Percentiles rank a stretch among this genome's conserved stretches.
Conservation (phyloP, 2,113 vertebrate species). For the Origma solitaria region DNA sequence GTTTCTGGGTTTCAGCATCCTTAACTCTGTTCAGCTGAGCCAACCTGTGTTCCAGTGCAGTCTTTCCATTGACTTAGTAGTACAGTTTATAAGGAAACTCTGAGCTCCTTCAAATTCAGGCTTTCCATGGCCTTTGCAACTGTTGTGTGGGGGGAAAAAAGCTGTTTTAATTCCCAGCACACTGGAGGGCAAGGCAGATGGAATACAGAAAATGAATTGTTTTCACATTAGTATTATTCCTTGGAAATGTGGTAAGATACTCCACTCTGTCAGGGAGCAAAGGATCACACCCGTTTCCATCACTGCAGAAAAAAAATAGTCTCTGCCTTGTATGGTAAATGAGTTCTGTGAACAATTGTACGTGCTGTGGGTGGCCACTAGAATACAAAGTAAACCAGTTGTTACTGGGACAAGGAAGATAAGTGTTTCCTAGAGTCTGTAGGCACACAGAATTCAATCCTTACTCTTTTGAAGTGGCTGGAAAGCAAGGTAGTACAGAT, state of each 20-base stretch:
- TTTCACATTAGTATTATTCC: not conserved
- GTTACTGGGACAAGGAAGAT: not conserved
- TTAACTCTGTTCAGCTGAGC: not conserved
- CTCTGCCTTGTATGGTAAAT: not conserved
- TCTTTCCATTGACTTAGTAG: not conserved
- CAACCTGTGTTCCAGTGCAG: not conserved
- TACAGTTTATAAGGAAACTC: constrained; percentile 30
- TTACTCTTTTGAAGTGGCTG: not conserved
- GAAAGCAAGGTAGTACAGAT: not conserved
- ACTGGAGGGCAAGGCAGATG: not conserved
- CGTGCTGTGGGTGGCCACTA: not conserved
- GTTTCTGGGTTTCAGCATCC: not conserved
- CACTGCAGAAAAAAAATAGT: not conserved
- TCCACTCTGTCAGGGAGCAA: not conserved
- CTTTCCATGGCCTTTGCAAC: constrained; percentile 38
- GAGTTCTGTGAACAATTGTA: not conserved
- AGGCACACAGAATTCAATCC: not conserved
- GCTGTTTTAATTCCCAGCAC: constrained; percentile 7
- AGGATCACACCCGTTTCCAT: not conserved
- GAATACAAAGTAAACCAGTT: not conserved
- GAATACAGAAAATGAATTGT: not conserved
- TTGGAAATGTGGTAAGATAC: not conserved
- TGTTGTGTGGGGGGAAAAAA: constrained; percentile 18
- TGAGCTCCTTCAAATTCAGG: constrained; percentile 33
- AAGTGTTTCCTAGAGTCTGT: not conserved